Evolutionary conservation across 2,888 invertebrate species (phyloP).

Genomic region (Pseudoips prasinana): DNA sequence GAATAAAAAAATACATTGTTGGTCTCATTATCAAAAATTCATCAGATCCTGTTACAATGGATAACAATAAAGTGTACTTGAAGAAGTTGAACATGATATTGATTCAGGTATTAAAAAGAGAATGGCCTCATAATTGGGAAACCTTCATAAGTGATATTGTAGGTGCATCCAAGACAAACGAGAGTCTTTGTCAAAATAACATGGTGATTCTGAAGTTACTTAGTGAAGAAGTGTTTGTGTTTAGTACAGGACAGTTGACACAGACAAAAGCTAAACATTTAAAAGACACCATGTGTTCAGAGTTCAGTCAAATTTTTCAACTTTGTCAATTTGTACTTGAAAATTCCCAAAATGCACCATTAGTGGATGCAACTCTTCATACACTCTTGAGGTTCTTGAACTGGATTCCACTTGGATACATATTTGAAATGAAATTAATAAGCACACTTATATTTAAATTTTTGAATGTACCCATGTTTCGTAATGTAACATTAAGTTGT

Average conservation of each 20-base stretch:
- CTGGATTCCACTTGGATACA: slow-evolving; percentile 99
- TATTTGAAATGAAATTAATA: slow-evolving; percentile 99
- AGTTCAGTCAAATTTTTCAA: slow-evolving; percentile 99
- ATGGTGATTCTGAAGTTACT: slow-evolving; percentile 98
- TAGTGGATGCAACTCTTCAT: slow-evolving; percentile 97
- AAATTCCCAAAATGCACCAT: slow-evolving; percentile 97
- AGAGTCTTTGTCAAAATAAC: slow-evolving; percentile 99
- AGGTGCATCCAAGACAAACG: slow-evolving; percentile 99
- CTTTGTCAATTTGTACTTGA: slow-evolving; percentile 99
- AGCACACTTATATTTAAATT: slow-evolving; percentile 97
- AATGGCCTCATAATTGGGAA: slow-evolving; percentile 99
- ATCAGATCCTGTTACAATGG: slow-evolving; percentile 93
- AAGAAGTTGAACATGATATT: slow-evolving; percentile 99
- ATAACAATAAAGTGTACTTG: slow-evolving; percentile 96
- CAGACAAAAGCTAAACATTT: slow-evolving; percentile 99
- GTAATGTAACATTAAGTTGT: slow-evolving; percentile 99
- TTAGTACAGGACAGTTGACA: slow-evolving; percentile 98
- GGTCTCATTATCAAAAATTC: slow-evolving; percentile 99
- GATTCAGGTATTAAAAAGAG: slow-evolving; percentile 99
- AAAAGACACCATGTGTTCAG: slow-evolving; percentile 99
- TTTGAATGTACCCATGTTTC: slow-evolving; percentile 97
- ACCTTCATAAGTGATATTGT: slow-evolving; percentile 99
- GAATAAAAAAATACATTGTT: slow-evolving; percentile 99
- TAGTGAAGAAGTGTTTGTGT: slow-evolving; percentile 99
- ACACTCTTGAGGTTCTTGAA: slow-evolving; percentile 98